phyloP scores from a whole-genome alignment of 2,797 vertebrate genomes.

The Melanotaenia trifasciata region DNA sequence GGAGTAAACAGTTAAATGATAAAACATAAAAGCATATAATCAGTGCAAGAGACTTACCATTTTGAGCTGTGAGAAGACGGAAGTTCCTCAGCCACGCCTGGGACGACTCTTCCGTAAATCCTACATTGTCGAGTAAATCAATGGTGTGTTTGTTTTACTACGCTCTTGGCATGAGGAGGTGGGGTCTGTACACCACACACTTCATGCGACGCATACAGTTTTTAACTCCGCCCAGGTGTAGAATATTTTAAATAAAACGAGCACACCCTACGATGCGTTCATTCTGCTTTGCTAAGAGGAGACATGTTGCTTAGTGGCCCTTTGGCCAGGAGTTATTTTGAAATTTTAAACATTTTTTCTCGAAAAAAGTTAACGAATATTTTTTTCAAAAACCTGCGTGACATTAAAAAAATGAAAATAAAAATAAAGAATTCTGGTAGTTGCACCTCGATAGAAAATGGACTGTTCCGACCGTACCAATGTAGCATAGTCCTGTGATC shows the following conservation, averaged over 20 bases:
- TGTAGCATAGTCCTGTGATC: not conserved
- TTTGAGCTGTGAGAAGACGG: conserved; percentile 81
- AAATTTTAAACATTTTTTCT: rapidly evolving
- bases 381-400: rapidly evolving
- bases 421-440: not conserved
- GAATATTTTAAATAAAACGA: rapidly evolving
- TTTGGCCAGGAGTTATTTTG: rapidly evolving
- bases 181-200: not conserved
- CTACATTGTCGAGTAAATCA: conserved; percentile 47
- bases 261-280: conserved; percentile 5
- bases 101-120: conserved; percentile 79
- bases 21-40: conserved; percentile 12
- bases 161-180: rapidly evolving
- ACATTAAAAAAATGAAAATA: not conserved
- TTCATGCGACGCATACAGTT: rapidly evolving
- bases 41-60: conserved; percentile 79
- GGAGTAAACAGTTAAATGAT: conserved; percentile 10
- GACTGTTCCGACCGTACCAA: conserved; percentile 68
- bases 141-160: conserved; percentile 23
- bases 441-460: conserved; percentile 15
- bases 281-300: conserved; percentile 21
- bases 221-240: conserved; percentile 25
- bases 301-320: rapidly evolving
- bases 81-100: conserved; percentile 86
- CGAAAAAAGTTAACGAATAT: rapidly evolving